Conservation (phyloP, 2,113 vertebrate species). For the Symphodus melops region DNA sequence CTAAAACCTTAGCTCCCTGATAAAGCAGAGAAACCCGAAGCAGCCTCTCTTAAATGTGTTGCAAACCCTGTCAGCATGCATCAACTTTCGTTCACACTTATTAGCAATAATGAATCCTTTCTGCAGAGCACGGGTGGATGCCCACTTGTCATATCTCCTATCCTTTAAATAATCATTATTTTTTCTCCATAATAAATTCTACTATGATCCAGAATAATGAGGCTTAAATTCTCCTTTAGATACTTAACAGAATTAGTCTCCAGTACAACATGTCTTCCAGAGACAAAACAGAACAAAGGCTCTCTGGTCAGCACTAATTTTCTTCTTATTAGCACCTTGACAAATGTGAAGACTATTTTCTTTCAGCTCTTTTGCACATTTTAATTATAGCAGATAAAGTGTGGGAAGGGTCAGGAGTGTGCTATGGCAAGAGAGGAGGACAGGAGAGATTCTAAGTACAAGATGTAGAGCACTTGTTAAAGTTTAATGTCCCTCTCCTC, state of each 20-base stretch:
- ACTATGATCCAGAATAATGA: not conserved
- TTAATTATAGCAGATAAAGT: slow-evolving; percentile 8
- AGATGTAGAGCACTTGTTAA: slow-evolving; percentile 61
- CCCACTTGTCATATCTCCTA: not conserved
- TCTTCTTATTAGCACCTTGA: slow-evolving; percentile 55
- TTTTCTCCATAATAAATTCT: slow-evolving; percentile 34
- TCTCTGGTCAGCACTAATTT: slow-evolving; percentile 12
- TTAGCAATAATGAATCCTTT: slow-evolving; percentile 12
- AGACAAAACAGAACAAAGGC: slow-evolving; percentile 12
- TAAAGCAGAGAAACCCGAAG: not conserved
- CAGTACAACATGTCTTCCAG: slow-evolving; percentile 5
- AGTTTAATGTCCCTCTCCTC: slow-evolving; percentile 66
- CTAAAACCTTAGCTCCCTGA: not conserved
- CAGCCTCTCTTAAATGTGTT: too few relatives aligned
- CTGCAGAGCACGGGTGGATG: not conserved
- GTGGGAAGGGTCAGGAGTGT: not conserved
- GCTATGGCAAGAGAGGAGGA: slow-evolving; percentile 25
- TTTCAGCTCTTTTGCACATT: slow-evolving; percentile 13
- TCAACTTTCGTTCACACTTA: slow-evolving; percentile 7
- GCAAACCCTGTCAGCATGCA: not conserved
- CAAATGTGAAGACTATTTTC: slow-evolving; percentile 39
- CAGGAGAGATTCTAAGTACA: slow-evolving; percentile 12
- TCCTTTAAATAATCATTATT: slow-evolving; percentile 36
- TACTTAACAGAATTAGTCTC: slow-evolving; percentile 22
- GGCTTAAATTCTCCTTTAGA: slow-evolving; percentile 20